Conservation (phyloP, 2,797 vertebrate species). For the Pogonophryne albipinna region DNA sequence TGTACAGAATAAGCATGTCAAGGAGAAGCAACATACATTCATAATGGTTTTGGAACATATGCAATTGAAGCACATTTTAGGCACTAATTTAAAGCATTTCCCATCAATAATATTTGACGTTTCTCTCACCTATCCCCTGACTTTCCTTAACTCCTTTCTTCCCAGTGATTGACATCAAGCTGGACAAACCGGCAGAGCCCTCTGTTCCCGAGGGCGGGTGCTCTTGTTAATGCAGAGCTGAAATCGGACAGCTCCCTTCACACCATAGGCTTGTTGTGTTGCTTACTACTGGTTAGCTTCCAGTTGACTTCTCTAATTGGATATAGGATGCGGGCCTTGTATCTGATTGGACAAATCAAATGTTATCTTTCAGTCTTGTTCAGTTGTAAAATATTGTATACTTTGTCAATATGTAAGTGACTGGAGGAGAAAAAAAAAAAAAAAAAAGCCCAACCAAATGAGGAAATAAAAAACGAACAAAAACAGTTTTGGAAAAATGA, state of each 20-base stretch:
- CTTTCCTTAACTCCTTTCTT: slow-evolving; percentile 67
- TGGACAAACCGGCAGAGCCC: slow-evolving; percentile 92
- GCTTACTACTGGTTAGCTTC: slow-evolving; percentile 95
- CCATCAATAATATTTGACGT: not conserved
- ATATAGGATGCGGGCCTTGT: slow-evolving; percentile 84
- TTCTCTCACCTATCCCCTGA: not conserved
- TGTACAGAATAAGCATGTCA: too few relatives aligned
- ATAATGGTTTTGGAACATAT: too few relatives aligned
- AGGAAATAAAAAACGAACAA: slow-evolving; percentile 69
- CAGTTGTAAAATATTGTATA: slow-evolving; percentile 95
- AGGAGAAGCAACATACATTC: too few relatives aligned
- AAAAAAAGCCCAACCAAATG: slow-evolving; percentile 55
- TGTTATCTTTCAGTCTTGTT: slow-evolving; percentile 86
- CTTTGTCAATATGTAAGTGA: slow-evolving; percentile 94
- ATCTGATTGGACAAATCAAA: slow-evolving; percentile 86
- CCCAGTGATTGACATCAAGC: slow-evolving; percentile 94
- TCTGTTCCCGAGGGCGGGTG: slow-evolving; percentile 90
- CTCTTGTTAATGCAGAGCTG: slow-evolving; percentile 92
- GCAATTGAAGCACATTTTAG: not conserved
- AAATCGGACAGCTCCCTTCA: slow-evolving; percentile 84
- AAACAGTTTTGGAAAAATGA: slow-evolving; percentile 78
- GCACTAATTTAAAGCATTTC: not conserved
- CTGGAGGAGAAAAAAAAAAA: slow-evolving; percentile 83
- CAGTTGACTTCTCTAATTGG: slow-evolving; percentile 88
- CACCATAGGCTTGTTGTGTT: slow-evolving; percentile 93